Evolutionary conservation across 2,888 invertebrate genomes (phyloP).

Genomic region (Diaprepes abbreviatus): DNA sequence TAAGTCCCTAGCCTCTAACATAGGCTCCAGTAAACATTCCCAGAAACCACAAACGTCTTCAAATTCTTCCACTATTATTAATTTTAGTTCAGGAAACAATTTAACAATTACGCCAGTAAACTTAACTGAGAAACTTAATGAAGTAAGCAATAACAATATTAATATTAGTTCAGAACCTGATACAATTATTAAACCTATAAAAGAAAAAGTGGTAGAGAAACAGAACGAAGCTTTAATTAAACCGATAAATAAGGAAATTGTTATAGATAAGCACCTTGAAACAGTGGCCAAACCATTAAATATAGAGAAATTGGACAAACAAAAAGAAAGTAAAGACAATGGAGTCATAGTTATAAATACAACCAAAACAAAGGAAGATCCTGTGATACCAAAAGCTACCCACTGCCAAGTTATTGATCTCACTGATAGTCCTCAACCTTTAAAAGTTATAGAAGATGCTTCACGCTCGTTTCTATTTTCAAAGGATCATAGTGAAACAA

Average conservation of each 20-base stretch:
- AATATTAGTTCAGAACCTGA: conserved; percentile 15
- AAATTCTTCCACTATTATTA: conserved; percentile 32
- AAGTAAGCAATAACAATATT: conserved; percentile 28
- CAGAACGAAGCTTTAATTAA: neutral
- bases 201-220: conserved; percentile 18
- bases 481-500: conserved; percentile 15
- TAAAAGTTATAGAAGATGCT: neutral
- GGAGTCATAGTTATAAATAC: conserved; percentile 40
- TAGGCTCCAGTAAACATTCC: conserved; percentile 29
- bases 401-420: conserved; percentile 64
- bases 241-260: neutral
- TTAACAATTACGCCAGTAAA: conserved; percentile 48
- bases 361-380: conserved; percentile 31
- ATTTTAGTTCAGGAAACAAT: conserved; percentile 37
- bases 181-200: conserved; percentile 28
- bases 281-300: neutral
- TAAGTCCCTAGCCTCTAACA: conserved; percentile 10
- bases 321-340: conserved; percentile 29
- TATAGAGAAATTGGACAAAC: conserved; percentile 14
- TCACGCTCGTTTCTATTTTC: neutral
- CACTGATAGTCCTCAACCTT: conserved; percentile 52
- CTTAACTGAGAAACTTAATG: conserved; percentile 27
- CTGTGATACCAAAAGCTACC: conserved; percentile 53
- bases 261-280: neutral
- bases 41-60: conserved; percentile 32